These are phyloP conservation scores for Cebidichthys violaceus DNA, from an alignment of 2,113 vertebrate species.

Conservation along the genomic window DNA sequence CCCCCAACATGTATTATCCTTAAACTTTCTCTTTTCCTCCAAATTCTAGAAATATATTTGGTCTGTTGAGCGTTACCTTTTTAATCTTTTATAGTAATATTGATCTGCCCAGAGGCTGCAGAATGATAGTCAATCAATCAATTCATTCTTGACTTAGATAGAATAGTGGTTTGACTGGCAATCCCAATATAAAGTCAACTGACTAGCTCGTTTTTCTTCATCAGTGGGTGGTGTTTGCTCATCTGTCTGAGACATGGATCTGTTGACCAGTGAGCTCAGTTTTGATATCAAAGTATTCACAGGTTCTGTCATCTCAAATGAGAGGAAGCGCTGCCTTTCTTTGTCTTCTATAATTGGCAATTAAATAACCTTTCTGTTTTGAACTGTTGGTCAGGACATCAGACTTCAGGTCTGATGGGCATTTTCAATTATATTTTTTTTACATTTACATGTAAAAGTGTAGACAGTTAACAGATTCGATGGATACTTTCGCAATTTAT, in stretches of 20 bases:
- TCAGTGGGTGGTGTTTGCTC: not conserved
- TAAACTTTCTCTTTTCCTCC: not conserved
- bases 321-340: constrained; percentile 4
- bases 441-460: constrained; percentile 27
- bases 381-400: constrained; percentile 18
- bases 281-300: not conserved
- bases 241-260: constrained; percentile 27
- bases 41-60: not conserved
- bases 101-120: not conserved
- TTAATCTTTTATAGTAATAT: not conserved
- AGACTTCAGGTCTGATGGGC: constrained; percentile 12
- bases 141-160: not conserved
- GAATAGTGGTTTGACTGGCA: not conserved
- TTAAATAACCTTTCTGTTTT: constrained; percentile 14
- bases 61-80: not conserved
- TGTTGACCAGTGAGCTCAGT: not conserved
- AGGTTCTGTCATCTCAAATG: not conserved
- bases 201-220: not conserved
- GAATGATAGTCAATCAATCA: not conserved
- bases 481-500: not conserved
- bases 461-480: constrained; percentile 31
- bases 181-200: not conserved
- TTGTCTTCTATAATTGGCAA: constrained; percentile 32
- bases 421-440: constrained; percentile 50
- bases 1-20: constrained; percentile 1